These are phyloP conservation scores for Xenopus laevis DNA, from an alignment of 2,113 vertebrate genomes.

Conservation along the genomic window DNA sequence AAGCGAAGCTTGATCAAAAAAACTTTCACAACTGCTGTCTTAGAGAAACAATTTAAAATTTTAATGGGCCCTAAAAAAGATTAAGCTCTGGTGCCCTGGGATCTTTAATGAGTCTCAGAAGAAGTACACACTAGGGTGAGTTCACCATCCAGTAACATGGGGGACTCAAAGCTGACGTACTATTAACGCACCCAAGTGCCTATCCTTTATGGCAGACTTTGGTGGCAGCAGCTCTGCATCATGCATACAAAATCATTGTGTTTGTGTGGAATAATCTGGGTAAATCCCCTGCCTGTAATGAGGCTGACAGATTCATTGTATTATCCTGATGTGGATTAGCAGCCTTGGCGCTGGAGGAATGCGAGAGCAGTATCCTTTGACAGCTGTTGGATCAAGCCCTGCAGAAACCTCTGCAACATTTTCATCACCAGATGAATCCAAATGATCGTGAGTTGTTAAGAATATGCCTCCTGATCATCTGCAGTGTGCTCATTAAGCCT, in stretches of 20 bases:
- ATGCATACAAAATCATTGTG: not conserved
- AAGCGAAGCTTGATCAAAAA: no score
- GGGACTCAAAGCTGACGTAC: no score
- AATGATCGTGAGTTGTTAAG: not conserved
- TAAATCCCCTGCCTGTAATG: not conserved
- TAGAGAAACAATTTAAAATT: no score
- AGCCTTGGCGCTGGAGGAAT: not conserved
- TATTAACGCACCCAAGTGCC: no score
- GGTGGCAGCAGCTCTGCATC: no score
- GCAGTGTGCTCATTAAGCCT: not conserved
- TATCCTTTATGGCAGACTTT: no score
- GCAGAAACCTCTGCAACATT: not conserved
- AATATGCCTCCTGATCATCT: not conserved
- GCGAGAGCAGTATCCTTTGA: not conserved
- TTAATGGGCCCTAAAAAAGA: no score
- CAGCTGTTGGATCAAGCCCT: not conserved
- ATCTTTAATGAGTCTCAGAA: no score
- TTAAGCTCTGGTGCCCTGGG: no score
- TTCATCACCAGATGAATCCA: not conserved
- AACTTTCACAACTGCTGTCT: no score
- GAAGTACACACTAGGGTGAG: no score
- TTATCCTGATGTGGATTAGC: not conserved
- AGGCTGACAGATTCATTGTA: not conserved
- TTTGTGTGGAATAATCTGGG: not conserved
- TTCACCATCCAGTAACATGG: no score